Evolutionary conservation across 1,140 invertebrate genomes (phyloP), one percentile per base, ranked within the genome.

Genomic region (Achroia grisella): DNA sequence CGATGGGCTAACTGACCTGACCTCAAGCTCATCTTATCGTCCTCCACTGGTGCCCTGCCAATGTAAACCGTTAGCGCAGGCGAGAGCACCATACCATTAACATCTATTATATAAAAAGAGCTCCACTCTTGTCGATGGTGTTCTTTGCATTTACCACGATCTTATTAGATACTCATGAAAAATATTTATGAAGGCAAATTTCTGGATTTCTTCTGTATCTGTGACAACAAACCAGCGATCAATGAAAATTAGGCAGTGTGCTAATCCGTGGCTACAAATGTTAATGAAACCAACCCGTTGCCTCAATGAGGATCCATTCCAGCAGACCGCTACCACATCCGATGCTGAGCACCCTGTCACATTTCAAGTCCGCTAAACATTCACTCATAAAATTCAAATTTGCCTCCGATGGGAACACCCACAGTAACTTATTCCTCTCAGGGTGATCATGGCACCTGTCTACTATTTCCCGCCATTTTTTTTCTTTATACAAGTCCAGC

Each of bases 241-340:
- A 5, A 27, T 28, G 12, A 28, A n/a, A n/a, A n/a, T n/a, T n/a
- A n/a, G n/a, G n/a, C n/a, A n/a, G n/a, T n/a, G n/a, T n/a, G n/a
- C n/a, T n/a, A n/a, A n/a, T n/a, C n/a, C n/a, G n/a, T n/a, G n/a
- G 6, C 17, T 23, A 23, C 17, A 23, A 23, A 23, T 40, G 4
- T 37, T 0, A 32, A 23, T 23, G 15, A 35, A 33, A 15, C 47
- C 34, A 62, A 85, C 84, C 80, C 39, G 77, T 80, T 28, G 78
- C 68, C 63, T 78, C 56, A 1, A 35, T 62, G 10, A 87, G 69
- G 48, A 87, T 82, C 84, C 86, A 87, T 52, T 87, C 86, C 15
- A 87, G 52, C 3, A 87, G 43, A 3, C 86, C 86, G 39, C 73
- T 79, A 3, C 86, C 86, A 48, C 86, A 87, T 1, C 86, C 86